These are phyloP conservation scores for Tauraco erythrolophus DNA, from an alignment of 2,113 vertebrate species.

Conservation along the genomic window DNA sequence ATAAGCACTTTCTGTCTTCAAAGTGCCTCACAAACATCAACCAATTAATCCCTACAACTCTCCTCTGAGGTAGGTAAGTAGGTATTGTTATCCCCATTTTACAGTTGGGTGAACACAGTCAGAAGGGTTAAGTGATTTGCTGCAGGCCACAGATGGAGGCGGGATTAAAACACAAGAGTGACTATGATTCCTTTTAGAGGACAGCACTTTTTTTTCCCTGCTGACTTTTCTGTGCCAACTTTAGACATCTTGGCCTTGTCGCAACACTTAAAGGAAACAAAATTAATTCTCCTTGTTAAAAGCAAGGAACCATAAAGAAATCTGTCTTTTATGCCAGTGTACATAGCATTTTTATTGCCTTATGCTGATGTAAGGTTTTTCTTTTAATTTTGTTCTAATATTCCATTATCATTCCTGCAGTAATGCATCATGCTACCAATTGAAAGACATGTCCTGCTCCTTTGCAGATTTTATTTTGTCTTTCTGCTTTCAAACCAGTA, in stretches of 20 bases:
- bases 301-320: not conserved
- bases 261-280: not conserved
- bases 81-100: slow-evolving; percentile 69
- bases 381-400: not conserved
- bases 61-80: slow-evolving; percentile 60
- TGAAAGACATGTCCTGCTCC: not conserved
- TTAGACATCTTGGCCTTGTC: slow-evolving; percentile 10
- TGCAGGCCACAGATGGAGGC: slow-evolving; percentile 48
- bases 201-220: not conserved
- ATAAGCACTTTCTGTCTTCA: slow-evolving; percentile 64
- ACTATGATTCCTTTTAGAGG: slow-evolving; percentile 31
- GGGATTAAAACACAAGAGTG: slow-evolving; percentile 53
- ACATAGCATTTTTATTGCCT: not conserved
- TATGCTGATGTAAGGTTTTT: not conserved
- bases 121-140: slow-evolving; percentile 66
- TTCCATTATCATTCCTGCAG: not conserved
- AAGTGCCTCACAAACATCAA: slow-evolving; percentile 45
- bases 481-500: not conserved
- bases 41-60: slow-evolving; percentile 61
- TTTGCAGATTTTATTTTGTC: not conserved
- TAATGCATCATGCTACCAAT: not conserved
- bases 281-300: not conserved
- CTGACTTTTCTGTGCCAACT: slow-evolving; percentile 28
- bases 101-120: slow-evolving; percentile 66
- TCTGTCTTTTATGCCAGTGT: not conserved